Evolutionary conservation across 2,113 vertebrate species (phyloP), one percentile per base, ranked within the genome.

Genomic region (Pituophis catenifer): DNA sequence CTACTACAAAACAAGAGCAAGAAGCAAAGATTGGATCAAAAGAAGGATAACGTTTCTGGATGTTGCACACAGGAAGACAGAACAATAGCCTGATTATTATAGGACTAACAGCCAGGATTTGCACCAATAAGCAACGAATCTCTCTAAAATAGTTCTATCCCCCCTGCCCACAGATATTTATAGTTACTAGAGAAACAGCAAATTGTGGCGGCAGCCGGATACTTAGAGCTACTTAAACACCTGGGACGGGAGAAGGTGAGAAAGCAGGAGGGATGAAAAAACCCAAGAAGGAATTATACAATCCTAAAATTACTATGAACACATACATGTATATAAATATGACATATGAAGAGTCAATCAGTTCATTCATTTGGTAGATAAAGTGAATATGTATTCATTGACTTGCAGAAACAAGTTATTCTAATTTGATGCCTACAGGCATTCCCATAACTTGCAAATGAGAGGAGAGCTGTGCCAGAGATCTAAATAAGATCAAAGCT

Each of bases 1-100:
- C 96, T 95, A 94, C 98, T 98, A 94, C 29, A 91, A 90, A 54
- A 90, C 10, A 70, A 70, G n/a, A 95, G 62, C 96, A 87, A 96
- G 0, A 9, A 89, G 26, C 12, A 50, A n/a, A 88, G 24, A 93
- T 50, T 55, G 50, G 52, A 17, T 70, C 17, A 88, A 57, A 59
- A 29, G 38, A 62, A 21, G 15, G 26, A 26, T n/a, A 38, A 44
- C 0, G 8, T 52, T 53, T 62, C n/a, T 19, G 86, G 48, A 21
- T 21, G 13, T 23, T n/a, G 38, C 57, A 87, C 2, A 29, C 29
- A 54, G 8, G 53, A 89, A 8, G 54, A 24, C 7, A 58, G 17
- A 4, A 17, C 57, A 9, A 19, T 65, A 7, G 5, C 29, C 33
- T 89, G 21, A 62, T 24, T 38, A 19, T 81, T 81, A 81, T 44